These are phyloP conservation scores for Anolis apletophallus DNA, from an alignment of 2,797 vertebrate species.

Conservation along the genomic window DNA sequence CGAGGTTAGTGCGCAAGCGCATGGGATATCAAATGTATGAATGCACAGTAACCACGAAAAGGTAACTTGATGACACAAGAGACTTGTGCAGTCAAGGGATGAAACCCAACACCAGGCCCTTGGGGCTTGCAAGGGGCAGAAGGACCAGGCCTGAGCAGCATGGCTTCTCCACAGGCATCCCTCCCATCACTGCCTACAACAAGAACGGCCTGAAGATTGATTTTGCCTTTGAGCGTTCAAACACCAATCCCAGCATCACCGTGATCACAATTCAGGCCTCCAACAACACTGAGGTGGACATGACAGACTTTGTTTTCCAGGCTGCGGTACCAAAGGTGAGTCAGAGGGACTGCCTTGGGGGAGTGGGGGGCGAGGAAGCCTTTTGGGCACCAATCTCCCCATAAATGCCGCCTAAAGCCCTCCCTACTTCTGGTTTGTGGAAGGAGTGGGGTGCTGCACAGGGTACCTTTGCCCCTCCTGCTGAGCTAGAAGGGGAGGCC, in stretches of 20 bases:
- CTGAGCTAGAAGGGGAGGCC: not conserved
- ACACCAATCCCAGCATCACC: conserved; percentile 94
- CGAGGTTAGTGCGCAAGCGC: too few species aligned
- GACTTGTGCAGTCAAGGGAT: too few species aligned
- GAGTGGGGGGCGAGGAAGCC: not conserved
- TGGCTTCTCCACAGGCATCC: conserved; percentile 84
- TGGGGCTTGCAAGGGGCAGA: fast-evolving
- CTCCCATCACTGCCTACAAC: conserved; percentile 96
- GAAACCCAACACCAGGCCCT: not conserved
- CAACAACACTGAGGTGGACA: conserved; percentile 94
- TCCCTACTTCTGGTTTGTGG: too few species aligned
- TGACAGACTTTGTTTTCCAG: conserved; percentile 99
- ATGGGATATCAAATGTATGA: too few species aligned
- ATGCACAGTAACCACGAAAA: too few species aligned
- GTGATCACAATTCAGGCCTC: conserved; percentile 98
- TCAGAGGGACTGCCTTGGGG: not conserved
- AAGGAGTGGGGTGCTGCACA: not conserved
- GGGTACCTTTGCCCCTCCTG: too few species aligned
- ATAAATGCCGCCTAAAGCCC: too few species aligned
- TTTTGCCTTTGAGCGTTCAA: conserved; percentile 97
- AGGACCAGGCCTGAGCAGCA: conserved; percentile 27
- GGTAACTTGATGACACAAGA: too few species aligned
- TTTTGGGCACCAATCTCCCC: too few species aligned
- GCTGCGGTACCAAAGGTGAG: conserved; percentile 99
- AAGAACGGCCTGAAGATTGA: conserved; percentile 99